These are phyloP conservation scores for Ostrea edulis DNA, from an alignment of 1,140 invertebrate genomes.

Conservation along the genomic window DNA sequence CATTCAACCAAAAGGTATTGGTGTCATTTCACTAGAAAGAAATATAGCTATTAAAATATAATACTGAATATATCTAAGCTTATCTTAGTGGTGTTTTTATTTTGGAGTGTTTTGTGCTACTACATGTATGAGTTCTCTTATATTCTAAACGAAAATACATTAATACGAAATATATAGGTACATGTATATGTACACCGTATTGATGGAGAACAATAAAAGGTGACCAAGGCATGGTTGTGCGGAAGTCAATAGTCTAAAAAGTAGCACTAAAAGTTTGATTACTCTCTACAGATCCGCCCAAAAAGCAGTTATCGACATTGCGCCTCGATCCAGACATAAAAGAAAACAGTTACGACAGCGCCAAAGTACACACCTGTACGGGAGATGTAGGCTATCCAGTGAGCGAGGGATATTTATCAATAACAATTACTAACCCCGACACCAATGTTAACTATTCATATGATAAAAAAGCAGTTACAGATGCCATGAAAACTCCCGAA, in stretches of 20 bases:
- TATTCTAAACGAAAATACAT: no score
- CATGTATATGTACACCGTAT: no score
- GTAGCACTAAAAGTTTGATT: neutral
- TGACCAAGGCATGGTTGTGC: no score
- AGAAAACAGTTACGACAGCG: neutral
- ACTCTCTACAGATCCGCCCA: neutral
- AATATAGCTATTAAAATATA: no score
- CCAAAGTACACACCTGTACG: neutral
- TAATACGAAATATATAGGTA: no score
- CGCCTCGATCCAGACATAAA: neutral
- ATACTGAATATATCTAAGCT: no score
- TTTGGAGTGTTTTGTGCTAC: no score
- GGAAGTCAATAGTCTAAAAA: neutral
- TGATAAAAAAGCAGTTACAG: neutral
- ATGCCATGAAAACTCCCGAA: neutral
- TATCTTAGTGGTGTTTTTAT: no score
- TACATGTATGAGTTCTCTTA: no score
- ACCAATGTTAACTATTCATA: neutral
- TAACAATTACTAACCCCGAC: neutral
- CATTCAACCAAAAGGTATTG: neutral
- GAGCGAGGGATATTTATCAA: neutral
- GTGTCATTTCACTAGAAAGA: no score
- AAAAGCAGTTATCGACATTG: neutral
- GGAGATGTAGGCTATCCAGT: neutral
- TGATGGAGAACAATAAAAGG: no score